Evolutionary conservation across 2,113 vertebrate genomes (phyloP).

Genomic region (Conger conger): DNA sequence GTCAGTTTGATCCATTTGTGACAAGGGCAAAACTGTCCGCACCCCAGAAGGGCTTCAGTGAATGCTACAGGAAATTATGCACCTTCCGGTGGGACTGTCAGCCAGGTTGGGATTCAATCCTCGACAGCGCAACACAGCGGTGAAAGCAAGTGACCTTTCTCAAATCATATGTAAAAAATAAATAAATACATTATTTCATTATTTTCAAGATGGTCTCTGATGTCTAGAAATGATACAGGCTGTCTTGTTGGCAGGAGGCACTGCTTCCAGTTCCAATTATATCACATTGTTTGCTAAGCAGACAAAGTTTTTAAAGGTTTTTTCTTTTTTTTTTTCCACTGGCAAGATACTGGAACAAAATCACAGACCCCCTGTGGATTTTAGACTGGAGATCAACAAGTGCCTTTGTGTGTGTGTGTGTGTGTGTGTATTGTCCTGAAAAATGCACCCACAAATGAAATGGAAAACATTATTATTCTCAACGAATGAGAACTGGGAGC

Average conservation of each 20-base stretch:
- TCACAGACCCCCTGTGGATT: not conserved
- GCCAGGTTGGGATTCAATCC: not conserved
- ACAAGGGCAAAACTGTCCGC: not conserved
- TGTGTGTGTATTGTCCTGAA: not conserved
- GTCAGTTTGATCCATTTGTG: not conserved
- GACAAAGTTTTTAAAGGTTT: too few relatives aligned
- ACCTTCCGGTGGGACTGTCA: not conserved
- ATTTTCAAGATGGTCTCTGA: not conserved
- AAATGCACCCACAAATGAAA: not conserved
- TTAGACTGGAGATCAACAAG: not conserved
- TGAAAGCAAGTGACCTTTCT: not conserved
- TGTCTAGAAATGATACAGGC: not conserved
- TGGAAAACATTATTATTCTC: not conserved
- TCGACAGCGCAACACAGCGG: not conserved
- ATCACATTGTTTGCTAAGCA: too few relatives aligned
- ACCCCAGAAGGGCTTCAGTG: not conserved
- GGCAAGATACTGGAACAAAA: too few relatives aligned
- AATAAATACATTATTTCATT: not conserved
- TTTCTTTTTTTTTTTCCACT: too few relatives aligned
- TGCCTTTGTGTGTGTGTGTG: too few relatives aligned
- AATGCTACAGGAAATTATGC: not conserved
- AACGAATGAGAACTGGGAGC: not conserved
- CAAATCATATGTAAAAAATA: not conserved
- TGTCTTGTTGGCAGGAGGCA: too few relatives aligned
- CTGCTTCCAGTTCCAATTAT: too few relatives aligned